Conservation (phyloP, 2,113 vertebrate genomes). For the Arvicanthis niloticus region DNA sequence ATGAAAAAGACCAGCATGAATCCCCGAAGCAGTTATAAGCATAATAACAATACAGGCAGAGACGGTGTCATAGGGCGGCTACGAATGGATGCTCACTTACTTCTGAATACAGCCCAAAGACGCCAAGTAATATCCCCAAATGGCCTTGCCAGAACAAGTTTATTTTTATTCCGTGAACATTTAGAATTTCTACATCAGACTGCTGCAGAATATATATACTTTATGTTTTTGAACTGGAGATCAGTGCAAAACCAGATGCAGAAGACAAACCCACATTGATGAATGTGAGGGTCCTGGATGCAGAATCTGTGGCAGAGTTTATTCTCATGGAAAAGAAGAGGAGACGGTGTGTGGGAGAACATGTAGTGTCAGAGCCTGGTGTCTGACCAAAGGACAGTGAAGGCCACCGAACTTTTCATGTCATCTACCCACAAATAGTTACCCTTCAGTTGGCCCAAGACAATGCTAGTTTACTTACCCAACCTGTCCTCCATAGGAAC, state of each 20-base stretch:
- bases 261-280: conserved; percentile 36
- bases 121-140: conserved; percentile 53
- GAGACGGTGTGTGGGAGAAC: background rate
- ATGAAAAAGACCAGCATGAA: conserved; percentile 40
- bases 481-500: background rate
- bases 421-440: conserved; percentile 5
- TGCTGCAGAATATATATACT: background rate
- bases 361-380: background rate
- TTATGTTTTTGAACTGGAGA: conserved; percentile 58
- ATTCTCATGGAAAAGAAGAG: background rate
- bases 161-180: conserved; percentile 72
- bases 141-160: conserved; percentile 68
- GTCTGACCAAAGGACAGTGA: background rate
- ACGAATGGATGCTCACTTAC: conserved; percentile 61
- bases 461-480: background rate
- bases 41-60: conserved; percentile 73
- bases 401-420: background rate
- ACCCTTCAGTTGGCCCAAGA: background rate
- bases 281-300: background rate
- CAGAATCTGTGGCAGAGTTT: background rate
- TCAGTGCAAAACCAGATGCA: background rate
- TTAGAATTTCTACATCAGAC: conserved; percentile 52
- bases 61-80: conserved; percentile 46
- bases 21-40: conserved; percentile 77
- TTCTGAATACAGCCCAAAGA: conserved; percentile 68